Evolutionary conservation across 2,888 invertebrate genomes (phyloP).

Genomic region (Euproctis similis): DNA sequence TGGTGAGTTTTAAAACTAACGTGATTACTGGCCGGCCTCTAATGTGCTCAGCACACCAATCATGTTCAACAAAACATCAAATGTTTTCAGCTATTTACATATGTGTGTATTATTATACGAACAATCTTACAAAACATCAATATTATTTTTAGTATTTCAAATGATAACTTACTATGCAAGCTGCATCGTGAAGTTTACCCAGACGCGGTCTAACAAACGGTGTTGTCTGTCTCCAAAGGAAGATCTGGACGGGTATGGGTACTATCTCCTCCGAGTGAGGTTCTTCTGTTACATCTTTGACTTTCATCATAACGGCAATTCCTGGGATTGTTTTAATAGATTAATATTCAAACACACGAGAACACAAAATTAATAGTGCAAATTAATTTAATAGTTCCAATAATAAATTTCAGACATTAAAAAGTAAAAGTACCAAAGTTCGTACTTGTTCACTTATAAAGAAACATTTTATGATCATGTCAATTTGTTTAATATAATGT

Average conservation of each 20-base stretch:
- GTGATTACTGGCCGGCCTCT: no score
- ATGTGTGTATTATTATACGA: constrained; percentile 12
- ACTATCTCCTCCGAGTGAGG: constrained; percentile 84
- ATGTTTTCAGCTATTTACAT: constrained; percentile 11
- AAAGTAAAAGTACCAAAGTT: no score
- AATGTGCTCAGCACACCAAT: no score
- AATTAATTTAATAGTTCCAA: no score
- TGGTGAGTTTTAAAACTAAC: no score
- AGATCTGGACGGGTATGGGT: constrained; percentile 97
- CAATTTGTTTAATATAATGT: no score
- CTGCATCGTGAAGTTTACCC: constrained; percentile 97
- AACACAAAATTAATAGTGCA: no score
- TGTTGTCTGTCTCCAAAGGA: constrained; percentile 97
- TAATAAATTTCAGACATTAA: no score
- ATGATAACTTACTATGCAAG: constrained; percentile 89
- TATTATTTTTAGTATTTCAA: not conserved
- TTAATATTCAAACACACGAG: no score
- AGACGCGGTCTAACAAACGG: constrained; percentile 97
- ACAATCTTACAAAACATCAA: not conserved
- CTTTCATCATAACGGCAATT: constrained; percentile 27
- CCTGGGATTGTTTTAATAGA: no score
- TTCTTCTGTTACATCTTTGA: constrained; percentile 65
- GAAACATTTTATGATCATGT: no score
- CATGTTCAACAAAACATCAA: constrained; percentile 2
- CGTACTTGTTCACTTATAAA: no score